Evolutionary conservation across 2,113 vertebrate genomes (phyloP).

Genomic region (Sinosuthora webbiana): DNA sequence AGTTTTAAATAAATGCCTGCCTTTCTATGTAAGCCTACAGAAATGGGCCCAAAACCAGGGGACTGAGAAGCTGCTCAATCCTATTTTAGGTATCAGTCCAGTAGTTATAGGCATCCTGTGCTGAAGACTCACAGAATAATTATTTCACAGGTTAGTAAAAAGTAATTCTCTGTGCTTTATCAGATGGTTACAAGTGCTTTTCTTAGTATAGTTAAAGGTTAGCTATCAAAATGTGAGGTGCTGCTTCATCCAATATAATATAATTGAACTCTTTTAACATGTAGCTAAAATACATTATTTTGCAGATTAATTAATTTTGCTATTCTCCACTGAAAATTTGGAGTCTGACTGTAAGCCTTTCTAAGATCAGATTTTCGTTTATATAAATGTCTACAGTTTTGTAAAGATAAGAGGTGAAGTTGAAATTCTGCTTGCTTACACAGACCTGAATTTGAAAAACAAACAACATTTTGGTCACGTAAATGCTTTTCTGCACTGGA

Average conservation of each 20-base stretch:
- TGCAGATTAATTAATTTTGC: not conserved
- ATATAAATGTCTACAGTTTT: not conserved
- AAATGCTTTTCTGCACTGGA: not conserved
- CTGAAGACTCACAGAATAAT: not conserved
- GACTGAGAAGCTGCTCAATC: not conserved
- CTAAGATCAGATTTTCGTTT: not conserved
- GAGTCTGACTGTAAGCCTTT: not conserved
- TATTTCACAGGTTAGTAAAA: not conserved
- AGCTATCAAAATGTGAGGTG: not conserved
- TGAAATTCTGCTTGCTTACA: not conserved
- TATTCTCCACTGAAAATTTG: not conserved
- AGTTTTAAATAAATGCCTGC: not conserved
- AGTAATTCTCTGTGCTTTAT: not conserved
- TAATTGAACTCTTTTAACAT: not conserved
- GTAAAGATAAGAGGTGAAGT: not conserved
- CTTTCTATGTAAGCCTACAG: not conserved
- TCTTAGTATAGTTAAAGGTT: not conserved
- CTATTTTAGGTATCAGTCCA: not conserved
- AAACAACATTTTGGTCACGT: fast-evolving
- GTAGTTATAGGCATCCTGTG: not conserved
- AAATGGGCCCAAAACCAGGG: not conserved
- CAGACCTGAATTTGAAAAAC: not conserved
- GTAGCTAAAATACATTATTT: not conserved
- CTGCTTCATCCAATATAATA: not conserved
- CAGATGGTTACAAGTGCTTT: not conserved